Conservation (phyloP, 2,797 vertebrate species). For the Labeo calbasu region DNA sequence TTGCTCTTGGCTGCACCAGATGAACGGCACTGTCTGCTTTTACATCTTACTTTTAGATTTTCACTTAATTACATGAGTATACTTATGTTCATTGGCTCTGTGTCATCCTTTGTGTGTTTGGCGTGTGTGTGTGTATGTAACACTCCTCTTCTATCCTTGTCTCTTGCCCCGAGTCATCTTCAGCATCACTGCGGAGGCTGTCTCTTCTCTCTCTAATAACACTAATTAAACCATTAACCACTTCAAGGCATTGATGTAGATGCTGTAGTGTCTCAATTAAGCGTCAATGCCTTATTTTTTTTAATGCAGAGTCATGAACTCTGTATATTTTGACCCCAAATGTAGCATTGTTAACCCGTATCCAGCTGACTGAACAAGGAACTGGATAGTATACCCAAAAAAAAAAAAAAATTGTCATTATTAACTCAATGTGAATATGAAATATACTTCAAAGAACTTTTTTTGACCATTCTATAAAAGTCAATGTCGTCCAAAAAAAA, state of each 20-base stretch:
- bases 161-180: slow-evolving; percentile 57
- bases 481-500: neutral
- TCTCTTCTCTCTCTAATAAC: slow-evolving; percentile 68
- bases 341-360: slow-evolving; percentile 54
- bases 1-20: neutral
- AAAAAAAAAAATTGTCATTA: neutral
- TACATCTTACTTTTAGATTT: neutral
- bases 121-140: neutral
- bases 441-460: neutral
- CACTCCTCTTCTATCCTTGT: slow-evolving; percentile 15
- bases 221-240: slow-evolving; percentile 79
- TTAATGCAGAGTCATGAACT: slow-evolving; percentile 23
- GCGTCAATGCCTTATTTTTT: neutral
- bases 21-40: slow-evolving; percentile 7
- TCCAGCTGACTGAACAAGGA: neutral
- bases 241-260: slow-evolving; percentile 67
- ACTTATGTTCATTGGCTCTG: slow-evolving; percentile 3
- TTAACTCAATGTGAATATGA: neutral
- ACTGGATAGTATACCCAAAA: neutral
- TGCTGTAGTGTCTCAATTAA: slow-evolving; percentile 57
- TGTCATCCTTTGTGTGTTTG: neutral
- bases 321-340: slow-evolving; percentile 57
- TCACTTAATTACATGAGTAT: neutral
- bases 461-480: neutral
- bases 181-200: slow-evolving; percentile 52